phyloP scores from a whole-genome alignment of 2,888 invertebrate genomes.

The Lamproptera curius region DNA sequence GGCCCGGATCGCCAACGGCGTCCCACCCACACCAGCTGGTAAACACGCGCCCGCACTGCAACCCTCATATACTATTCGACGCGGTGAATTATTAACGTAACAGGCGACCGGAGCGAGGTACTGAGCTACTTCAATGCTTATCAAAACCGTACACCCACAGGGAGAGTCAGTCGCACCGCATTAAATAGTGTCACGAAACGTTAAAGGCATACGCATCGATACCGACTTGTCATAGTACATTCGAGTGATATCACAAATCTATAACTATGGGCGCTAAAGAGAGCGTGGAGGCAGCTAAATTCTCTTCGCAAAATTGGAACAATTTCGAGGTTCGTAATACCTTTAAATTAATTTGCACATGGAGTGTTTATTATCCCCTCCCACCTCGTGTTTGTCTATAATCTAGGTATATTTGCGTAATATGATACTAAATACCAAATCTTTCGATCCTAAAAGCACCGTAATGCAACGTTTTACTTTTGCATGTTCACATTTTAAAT shows the following conservation, averaged over 20 bases:
- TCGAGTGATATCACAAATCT: conserved; percentile 70
- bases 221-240: conserved; percentile 67
- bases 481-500: conserved; percentile 17
- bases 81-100: conserved; percentile 72
- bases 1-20: conserved; percentile 33
- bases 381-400: conserved; percentile 67
- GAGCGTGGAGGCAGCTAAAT: conserved; percentile 89
- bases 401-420: conserved; percentile 32
- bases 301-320: conserved; percentile 89
- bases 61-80: conserved; percentile 70
- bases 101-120: conserved; percentile 60
- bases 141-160: conserved; percentile 58
- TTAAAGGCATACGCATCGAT: conserved; percentile 70
- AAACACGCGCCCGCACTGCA: conserved; percentile 60
- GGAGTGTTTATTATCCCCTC: conserved; percentile 72
- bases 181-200: conserved; percentile 61
- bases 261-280: conserved; percentile 88
- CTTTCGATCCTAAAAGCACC: conserved; percentile 56
- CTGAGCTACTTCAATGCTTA: conserved; percentile 72
- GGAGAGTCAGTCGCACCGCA: conserved; percentile 64
- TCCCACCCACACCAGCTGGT: conserved; percentile 54
- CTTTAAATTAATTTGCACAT: conserved; percentile 74
- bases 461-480: conserved; percentile 35
- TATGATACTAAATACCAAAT: conserved; percentile 36
- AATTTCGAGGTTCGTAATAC: conserved; percentile 85